These are phyloP conservation scores for Euura saliciscinereae DNA, from an alignment of 1,140 invertebrate species.

Conservation along the genomic window DNA sequence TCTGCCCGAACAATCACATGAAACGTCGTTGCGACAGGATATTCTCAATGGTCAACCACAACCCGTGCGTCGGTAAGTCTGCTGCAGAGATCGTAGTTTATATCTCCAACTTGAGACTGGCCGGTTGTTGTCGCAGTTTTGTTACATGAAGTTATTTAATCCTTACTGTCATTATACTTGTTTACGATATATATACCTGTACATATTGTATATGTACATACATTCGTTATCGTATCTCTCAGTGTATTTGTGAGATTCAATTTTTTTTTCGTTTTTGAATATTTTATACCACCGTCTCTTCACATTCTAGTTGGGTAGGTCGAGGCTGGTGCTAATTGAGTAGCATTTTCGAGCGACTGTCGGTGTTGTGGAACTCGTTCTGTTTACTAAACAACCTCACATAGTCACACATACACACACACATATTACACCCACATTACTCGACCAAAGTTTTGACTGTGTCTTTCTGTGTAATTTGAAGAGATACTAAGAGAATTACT, in stretches of 20 bases:
- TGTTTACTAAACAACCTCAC: neutral
- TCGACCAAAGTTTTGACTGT: neutral
- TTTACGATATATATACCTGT: neutral
- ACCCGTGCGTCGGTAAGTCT: constrained; percentile 88
- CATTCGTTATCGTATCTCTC: neutral
- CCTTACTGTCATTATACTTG: neutral
- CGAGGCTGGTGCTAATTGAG: constrained; percentile 8
- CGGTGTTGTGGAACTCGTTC: constrained; percentile 38
- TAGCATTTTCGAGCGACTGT: constrained; percentile 32
- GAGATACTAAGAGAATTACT: neutral
- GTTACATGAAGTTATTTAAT: neutral
- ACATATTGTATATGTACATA: neutral
- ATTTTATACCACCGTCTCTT: neutral
- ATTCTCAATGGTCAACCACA: constrained; percentile 86
- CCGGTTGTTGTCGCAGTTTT: neutral
- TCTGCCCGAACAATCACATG: constrained; percentile 86
- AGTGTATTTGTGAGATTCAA: neutral
- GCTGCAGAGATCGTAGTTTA: neutral
- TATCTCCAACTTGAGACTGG: neutral
- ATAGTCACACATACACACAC: neutral
- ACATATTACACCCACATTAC: neutral
- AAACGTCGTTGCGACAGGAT: constrained; percentile 86
- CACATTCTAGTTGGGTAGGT: constrained; percentile 6
- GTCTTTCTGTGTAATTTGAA: neutral
- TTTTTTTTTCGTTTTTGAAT: neutral